A percentile compares a stretch with the other conserved stretches of the same genome.
Conservation (phyloP, 2,797 vertebrate genomes). For the Apodemus agrarius region DNA sequence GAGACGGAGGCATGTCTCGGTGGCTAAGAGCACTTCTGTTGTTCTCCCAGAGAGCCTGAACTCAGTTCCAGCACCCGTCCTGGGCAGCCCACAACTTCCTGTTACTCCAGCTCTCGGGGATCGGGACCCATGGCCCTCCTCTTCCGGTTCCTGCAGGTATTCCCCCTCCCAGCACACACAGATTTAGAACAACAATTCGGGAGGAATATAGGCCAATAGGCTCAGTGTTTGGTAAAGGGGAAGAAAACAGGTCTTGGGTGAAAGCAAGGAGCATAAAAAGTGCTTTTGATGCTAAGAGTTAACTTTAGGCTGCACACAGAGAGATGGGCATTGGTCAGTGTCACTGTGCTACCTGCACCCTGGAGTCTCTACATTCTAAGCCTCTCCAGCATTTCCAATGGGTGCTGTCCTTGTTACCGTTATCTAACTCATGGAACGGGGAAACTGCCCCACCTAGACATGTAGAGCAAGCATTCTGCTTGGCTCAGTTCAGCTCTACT, state of each 20-base stretch:
- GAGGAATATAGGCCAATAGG: neutral
- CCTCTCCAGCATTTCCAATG: neutral
- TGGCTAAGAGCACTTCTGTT: neutral
- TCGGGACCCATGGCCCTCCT: neutral
- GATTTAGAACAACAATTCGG: neutral
- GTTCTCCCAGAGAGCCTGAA: neutral
- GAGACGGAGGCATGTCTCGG: neutral
- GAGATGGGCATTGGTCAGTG: neutral
- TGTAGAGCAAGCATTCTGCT: neutral
- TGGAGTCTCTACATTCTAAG: neutral
- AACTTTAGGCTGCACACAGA: neutral
- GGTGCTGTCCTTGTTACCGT: neutral
- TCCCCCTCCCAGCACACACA: neutral
- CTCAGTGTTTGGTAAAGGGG: neutral
- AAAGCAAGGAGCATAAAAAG: neutral
- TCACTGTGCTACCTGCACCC: neutral
- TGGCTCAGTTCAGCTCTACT: neutral
- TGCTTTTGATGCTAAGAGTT: neutral
- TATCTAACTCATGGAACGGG: accelerated
- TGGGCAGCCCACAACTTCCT: neutral
- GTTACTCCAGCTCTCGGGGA: neutral
- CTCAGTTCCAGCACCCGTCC: neutral
- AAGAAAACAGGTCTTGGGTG: neutral
- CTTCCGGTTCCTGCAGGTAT: neutral
- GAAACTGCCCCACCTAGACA: neutral